These are phyloP conservation scores for Gonatopus flavifemur DNA, from an alignment of 1,140 invertebrate genomes.

Conservation along the genomic window DNA sequence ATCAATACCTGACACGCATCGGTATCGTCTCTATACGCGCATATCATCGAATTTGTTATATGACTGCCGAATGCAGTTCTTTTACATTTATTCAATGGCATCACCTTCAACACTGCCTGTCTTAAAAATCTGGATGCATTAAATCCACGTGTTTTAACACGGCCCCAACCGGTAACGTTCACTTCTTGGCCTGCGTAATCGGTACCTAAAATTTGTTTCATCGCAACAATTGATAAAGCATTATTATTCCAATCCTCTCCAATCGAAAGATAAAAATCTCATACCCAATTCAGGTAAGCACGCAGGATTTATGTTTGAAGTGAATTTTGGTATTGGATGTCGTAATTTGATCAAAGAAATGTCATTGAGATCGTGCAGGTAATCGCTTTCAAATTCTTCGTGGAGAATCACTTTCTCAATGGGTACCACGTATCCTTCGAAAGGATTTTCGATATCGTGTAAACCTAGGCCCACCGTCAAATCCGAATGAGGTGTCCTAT, in stretches of 20 bases:
- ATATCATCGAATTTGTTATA: slow-evolving; percentile 58
- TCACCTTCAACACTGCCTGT: slow-evolving; percentile 58
- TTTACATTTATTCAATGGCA: slow-evolving; percentile 46
- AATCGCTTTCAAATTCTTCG: slow-evolving; percentile 53
- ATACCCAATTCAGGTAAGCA: no score
- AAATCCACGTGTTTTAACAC: slow-evolving; percentile 52
- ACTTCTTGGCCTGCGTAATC: slow-evolving; percentile 57
- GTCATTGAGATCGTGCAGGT: slow-evolving; percentile 61
- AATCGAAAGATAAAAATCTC: no score
- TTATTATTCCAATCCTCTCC: no score
- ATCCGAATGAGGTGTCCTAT: slow-evolving; percentile 47
- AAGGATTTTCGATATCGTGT: slow-evolving; percentile 45
- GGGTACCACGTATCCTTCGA: slow-evolving; percentile 42
- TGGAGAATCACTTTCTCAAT: slow-evolving; percentile 50
- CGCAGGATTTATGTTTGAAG: slow-evolving; percentile 55
- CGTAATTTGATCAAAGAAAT: slow-evolving; percentile 62
- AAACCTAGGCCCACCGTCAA: slow-evolving; percentile 56
- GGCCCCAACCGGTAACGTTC: slow-evolving; percentile 68
- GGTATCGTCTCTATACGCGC: slow-evolving; percentile 57
- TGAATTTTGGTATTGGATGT: slow-evolving; percentile 49
- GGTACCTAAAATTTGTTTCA: slow-evolving; percentile 24
- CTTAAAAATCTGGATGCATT: slow-evolving; percentile 58
- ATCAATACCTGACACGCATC: slow-evolving; percentile 68
- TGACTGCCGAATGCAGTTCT: slow-evolving; percentile 51
- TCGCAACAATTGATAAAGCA: no score